phyloP scores from a whole-genome alignment of 2,797 vertebrate genomes.

The Choloepus didactylus region DNA sequence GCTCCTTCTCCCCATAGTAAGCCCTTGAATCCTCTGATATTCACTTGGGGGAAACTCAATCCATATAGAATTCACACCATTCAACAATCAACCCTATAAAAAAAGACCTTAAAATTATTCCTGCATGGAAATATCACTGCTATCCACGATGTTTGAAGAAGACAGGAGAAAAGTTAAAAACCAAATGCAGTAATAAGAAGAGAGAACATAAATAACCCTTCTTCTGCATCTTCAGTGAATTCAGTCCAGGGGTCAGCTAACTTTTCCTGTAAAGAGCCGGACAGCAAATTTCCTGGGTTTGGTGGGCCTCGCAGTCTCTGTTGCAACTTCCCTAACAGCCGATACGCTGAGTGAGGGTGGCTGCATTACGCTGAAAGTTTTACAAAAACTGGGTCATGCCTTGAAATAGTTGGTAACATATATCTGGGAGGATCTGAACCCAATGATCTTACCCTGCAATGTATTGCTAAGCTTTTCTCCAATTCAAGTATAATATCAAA shows the following conservation, averaged over 20 bases:
- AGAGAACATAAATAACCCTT: conserved; percentile 61
- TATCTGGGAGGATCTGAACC: not conserved
- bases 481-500: not conserved
- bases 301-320: not conserved
- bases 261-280: not conserved
- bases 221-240: not conserved
- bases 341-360: not conserved
- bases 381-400: not conserved
- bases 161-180: conserved; percentile 29
- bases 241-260: not conserved
- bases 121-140: conserved; percentile 72
- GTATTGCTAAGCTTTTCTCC: not conserved
- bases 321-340: not conserved
- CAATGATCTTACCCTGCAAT: not conserved
- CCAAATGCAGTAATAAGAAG: conserved; percentile 46
- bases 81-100: not conserved
- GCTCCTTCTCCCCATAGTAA: conserved; percentile 45
- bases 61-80: conserved; percentile 41
- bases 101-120: conserved; percentile 45
- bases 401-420: not conserved
- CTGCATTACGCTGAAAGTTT: conserved; percentile 14
- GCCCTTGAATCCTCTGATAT: conserved; percentile 37
- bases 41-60: conserved; percentile 70
- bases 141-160: not conserved
- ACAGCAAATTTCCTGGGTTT: not conserved